Evolutionary conservation across 1,140 invertebrate species (phyloP).

Genomic region (Dendrolimus kikuchii): DNA sequence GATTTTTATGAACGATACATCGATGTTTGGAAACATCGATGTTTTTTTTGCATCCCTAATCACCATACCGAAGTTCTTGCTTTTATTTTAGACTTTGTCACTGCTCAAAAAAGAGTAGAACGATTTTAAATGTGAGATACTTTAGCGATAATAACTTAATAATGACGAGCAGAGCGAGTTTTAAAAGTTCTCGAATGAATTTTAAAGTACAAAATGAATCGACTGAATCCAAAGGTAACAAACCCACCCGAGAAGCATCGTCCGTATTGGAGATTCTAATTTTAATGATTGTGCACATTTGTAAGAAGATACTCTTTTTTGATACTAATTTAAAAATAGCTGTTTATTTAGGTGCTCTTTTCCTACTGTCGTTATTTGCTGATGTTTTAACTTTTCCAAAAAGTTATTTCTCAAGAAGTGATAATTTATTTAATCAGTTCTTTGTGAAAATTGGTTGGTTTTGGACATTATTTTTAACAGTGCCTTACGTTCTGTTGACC

Average conservation of each 20-base stretch:
- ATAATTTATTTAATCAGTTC: conserved; percentile 91
- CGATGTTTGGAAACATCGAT: no score
- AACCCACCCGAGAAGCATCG: conserved; percentile 86
- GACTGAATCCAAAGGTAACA: conserved; percentile 73
- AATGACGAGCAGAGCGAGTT: conserved; percentile 52
- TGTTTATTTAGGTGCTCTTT: conserved; percentile 85
- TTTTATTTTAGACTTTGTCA: no score
- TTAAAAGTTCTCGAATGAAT: conserved; percentile 60
- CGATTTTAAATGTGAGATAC: no score
- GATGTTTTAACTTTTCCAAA: conserved; percentile 88
- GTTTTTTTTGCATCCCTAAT: no score
- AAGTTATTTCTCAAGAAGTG: conserved; percentile 88
- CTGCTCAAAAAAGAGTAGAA: no score
- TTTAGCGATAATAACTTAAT: conserved; percentile 20
- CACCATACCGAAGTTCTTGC: no score
- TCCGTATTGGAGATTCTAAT: conserved; percentile 86
- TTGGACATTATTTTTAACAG: conserved; percentile 86
- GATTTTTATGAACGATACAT: no score
- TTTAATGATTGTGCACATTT: conserved; percentile 88
- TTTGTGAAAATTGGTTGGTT: conserved; percentile 98
- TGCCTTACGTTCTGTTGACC: conserved; percentile 86
- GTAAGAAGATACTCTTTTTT: conserved; percentile 89
- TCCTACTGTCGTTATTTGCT: conserved; percentile 87
- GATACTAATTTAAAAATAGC: conserved; percentile 90
- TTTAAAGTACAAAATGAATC: conserved; percentile 60